Base-by-base conservation (phyloP, 2,888 invertebrate species). In the Melitaea athalia region DNA sequence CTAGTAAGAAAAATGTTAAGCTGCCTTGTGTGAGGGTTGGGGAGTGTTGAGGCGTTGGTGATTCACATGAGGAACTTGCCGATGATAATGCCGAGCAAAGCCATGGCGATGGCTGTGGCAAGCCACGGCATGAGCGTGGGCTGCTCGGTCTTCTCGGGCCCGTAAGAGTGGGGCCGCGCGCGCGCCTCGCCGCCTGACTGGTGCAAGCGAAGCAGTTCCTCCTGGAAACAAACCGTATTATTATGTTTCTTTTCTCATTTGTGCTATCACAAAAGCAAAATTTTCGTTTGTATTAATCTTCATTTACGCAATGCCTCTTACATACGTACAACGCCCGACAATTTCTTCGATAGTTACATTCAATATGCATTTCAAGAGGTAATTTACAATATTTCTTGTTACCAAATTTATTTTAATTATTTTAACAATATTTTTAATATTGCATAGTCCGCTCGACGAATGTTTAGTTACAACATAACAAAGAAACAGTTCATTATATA, bases 11-110 rank as follows among this genome's bases (percentile, higher is more conserved):
- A 76, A 77, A 75, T 72, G 72, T 75, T 82, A 88, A 84, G 83
- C 82, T 81, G 81, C 81, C 81, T 80, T 79, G 81, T 79, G 83
- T 78, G 80, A 75, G 79, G 78, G 83, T 78, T 79, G 84, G 85
- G 87, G 86, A 83, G 85, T 85, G 83, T 80, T 82, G 82, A 79
- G 79, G 78, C 79, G 69, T 70, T 61, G 77, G 70, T 76, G 84
- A 93, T 95, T 96, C 95, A 97, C 93, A 96, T 95, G 90, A 96
- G 91, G 92, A 95, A 96, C 92, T 96, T 97, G 86, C 96, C 97
- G 87, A 96, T 93, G 86, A 96, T 93, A 84, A 96, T 94, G 85
- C 96, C 96, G 84, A 96, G 86, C 76, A 97, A 85, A 77, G 95
- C 95, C 91, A 95, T 94, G 79, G 94, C 93, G 79, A 96, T 85